These are phyloP conservation scores for Hetaerina titia DNA, from an alignment of 2,888 invertebrate genomes.

Conservation along the genomic window DNA sequence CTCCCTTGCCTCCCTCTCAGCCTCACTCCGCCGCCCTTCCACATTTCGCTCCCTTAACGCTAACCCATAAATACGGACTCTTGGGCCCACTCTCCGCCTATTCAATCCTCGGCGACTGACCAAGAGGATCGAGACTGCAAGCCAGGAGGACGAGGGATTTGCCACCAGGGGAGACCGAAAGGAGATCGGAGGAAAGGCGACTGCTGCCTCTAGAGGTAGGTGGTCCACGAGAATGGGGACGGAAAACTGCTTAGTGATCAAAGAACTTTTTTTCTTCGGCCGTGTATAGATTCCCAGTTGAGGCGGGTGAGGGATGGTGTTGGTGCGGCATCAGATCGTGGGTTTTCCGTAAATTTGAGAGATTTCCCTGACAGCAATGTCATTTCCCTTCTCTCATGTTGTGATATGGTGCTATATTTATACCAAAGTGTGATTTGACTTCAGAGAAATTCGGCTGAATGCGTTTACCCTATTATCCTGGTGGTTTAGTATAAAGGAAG, in stretches of 20 bases:
- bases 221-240: background rate
- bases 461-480: background rate
- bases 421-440: background rate
- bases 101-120: conserved; percentile 19
- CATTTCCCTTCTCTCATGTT: background rate
- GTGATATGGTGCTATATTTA: background rate
- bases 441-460: background rate
- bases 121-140: background rate
- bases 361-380: background rate
- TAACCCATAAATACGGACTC: conserved; percentile 62
- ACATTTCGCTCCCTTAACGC: conserved; percentile 35
- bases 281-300: background rate
- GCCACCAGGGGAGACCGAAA: background rate
- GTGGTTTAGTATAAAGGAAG: too few relatives aligned
- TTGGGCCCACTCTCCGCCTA: background rate
- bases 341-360: too few relatives aligned
- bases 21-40: background rate
- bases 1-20: background rate
- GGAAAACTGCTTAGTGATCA: background rate
- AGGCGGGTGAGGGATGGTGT: too few relatives aligned
- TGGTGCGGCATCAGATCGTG: too few relatives aligned
- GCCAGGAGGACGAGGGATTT: background rate
- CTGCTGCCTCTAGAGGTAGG: background rate
- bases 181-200: background rate
- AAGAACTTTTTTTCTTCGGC: background rate